These are phyloP conservation scores for Leucoma salicis DNA, from an alignment of 2,888 invertebrate species.

Conservation along the genomic window DNA sequence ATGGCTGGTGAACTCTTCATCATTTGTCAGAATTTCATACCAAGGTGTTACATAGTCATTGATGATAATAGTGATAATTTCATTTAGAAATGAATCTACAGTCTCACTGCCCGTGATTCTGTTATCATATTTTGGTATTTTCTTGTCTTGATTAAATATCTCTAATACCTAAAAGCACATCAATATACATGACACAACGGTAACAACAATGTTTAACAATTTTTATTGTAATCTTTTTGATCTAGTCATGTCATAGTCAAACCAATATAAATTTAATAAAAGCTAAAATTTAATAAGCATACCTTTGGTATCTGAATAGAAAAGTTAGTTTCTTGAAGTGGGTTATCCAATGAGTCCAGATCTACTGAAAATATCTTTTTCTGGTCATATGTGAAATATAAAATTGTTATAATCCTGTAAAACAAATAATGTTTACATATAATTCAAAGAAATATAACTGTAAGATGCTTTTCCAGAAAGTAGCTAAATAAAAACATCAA, in stretches of 20 bases:
- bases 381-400: conserved; percentile 66
- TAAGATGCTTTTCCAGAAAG: too few relatives aligned
- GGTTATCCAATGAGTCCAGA: conserved; percentile 72
- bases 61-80: conserved; percentile 90
- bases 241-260: too few relatives aligned
- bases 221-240: too few relatives aligned
- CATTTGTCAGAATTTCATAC: conserved; percentile 86
- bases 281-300: conserved; percentile 14
- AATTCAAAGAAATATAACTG: too few relatives aligned
- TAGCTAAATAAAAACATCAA: not conserved
- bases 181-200: not conserved
- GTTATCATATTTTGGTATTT: conserved; percentile 64
- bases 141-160: conserved; percentile 51
- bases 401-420: conserved; percentile 62
- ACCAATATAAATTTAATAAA: too few relatives aligned
- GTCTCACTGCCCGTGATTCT: conserved; percentile 92
- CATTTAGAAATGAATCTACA: conserved; percentile 92
- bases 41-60: conserved; percentile 91
- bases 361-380: conserved; percentile 65
- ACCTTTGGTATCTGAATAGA: conserved; percentile 69
- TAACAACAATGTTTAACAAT: too few relatives aligned
- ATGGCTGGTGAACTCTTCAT: conserved; percentile 87
- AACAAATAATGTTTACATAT: conserved; percentile 1
- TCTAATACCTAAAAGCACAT: conserved; percentile 55
- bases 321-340: conserved; percentile 67